Base-by-base conservation (phyloP, 2,113 vertebrate species). In the Fulmarus glacialis region DNA sequence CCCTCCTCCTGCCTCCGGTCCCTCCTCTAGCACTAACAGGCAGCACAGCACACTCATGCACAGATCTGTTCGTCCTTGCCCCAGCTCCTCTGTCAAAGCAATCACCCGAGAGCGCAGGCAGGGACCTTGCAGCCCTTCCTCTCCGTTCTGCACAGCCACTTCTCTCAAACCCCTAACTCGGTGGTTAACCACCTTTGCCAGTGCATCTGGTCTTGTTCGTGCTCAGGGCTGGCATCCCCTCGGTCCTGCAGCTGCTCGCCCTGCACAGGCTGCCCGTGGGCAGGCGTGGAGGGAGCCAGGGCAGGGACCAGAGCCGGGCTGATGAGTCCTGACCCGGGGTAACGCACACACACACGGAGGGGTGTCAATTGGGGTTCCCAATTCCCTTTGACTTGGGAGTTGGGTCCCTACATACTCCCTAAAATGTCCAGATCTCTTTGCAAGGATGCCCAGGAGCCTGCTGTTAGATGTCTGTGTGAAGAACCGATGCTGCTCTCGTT, bases 381-480 rank as follows among this genome's bases (percentile, higher is more conserved):
- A 5, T 36, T 63, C 66, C 34, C 43, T 55, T 80, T 72, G 56
- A 8, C 42, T 63, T 56, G n/a, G 18, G 40, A 55, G 18, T 3
- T 22, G 45, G 18, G 58, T 63, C 59, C 60, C 47, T 45, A 22
- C 22, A 4, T 19, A 26, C 53, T 56, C 20, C 52, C 24, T 20
- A 26, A 20, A 45, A 5, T 3, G 4, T 60, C 38, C 36, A 4
- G 15, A 20, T 52, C 30, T 36, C 48, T 71, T n/a, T 63, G 48
- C 42, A 24, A 24, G n/a, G n/a, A 47, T 24, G 15, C n/a, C 48
- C 1, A 1, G 5, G 18, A 55, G 56, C 34, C 66, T 0, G 1
- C 27, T 23, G 40, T 36, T 55, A 27, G 77, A 47, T 1, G 2
- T n/a, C 30, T 50, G 23, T 10, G 9, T 12, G 12, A 45, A 55